Conservation (phyloP, 2,797 vertebrate genomes). For the Spinus olivaceus region DNA sequence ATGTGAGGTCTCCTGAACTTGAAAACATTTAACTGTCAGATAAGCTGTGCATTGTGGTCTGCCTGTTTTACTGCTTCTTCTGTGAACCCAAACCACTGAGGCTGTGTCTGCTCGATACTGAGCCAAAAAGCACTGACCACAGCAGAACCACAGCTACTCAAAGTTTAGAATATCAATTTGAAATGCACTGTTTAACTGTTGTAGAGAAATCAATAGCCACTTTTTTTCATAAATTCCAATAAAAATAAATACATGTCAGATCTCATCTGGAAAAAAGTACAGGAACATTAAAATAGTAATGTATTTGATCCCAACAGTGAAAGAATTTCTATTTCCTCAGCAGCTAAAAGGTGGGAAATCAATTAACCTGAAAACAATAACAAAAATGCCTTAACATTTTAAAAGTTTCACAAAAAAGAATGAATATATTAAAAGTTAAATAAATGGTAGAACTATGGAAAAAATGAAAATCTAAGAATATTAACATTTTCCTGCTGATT, state of each 20-base stretch:
- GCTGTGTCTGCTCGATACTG: not conserved
- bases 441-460: not conserved
- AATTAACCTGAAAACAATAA: not conserved
- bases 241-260: not conserved
- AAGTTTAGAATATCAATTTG: not conserved
- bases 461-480: not conserved
- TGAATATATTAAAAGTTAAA: not conserved
- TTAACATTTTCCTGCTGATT: not conserved
- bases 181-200: not conserved
- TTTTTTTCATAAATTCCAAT: not conserved
- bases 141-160: not conserved
- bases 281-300: not conserved
- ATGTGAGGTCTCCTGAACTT: not conserved
- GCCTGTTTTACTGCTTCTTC: not conserved
- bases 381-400: not conserved
- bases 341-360: not conserved
- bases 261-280: not conserved
- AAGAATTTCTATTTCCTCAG: not conserved
- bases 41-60: not conserved
- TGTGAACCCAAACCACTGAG: not conserved
- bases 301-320: not conserved
- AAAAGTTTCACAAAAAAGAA: not conserved
- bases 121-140: not conserved
- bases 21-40: not conserved
- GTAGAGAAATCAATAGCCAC: not conserved